Percentiles rank a stretch among this genome's conserved stretches.
Conservation (phyloP, 2,113 vertebrate genomes). For the Cynopterus brachyotis region DNA sequence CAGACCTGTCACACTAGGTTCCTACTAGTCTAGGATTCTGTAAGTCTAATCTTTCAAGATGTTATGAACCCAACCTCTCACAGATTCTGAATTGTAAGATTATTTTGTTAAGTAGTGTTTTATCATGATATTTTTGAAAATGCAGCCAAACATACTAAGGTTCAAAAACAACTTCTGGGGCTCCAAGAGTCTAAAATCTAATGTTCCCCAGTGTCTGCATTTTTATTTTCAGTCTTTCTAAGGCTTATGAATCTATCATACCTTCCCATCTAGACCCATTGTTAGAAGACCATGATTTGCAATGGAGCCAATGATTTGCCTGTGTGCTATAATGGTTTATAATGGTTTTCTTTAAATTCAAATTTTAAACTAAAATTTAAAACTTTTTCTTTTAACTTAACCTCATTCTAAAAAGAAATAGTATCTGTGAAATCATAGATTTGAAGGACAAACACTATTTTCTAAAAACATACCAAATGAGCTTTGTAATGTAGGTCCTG, state of each 20-base stretch:
- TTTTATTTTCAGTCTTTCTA: not conserved
- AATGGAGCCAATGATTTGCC: not conserved
- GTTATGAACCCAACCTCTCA: not conserved
- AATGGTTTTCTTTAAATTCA: not conserved
- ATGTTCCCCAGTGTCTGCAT: not conserved
- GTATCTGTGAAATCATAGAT: not conserved
- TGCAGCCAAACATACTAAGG: not conserved
- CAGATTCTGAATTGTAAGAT: not conserved
- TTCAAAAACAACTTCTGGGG: not conserved
- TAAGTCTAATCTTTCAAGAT: not conserved
- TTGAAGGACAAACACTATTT: not conserved
- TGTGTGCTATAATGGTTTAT: no score
- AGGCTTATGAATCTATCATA: not conserved
- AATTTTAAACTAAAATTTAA: not conserved
- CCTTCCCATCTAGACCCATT: not conserved
- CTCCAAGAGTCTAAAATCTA: not conserved
- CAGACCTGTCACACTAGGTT: not conserved
- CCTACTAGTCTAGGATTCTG: not conserved
- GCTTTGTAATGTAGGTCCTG: not conserved
- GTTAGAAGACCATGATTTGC: not conserved
- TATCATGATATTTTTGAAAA: not conserved
- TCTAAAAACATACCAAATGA: not conserved
- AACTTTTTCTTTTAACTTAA: not conserved
- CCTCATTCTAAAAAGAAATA: not conserved
- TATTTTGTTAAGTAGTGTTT: not conserved